Evolutionary conservation across 2,113 vertebrate species (phyloP).

Genomic region (Nettapus auritus): DNA sequence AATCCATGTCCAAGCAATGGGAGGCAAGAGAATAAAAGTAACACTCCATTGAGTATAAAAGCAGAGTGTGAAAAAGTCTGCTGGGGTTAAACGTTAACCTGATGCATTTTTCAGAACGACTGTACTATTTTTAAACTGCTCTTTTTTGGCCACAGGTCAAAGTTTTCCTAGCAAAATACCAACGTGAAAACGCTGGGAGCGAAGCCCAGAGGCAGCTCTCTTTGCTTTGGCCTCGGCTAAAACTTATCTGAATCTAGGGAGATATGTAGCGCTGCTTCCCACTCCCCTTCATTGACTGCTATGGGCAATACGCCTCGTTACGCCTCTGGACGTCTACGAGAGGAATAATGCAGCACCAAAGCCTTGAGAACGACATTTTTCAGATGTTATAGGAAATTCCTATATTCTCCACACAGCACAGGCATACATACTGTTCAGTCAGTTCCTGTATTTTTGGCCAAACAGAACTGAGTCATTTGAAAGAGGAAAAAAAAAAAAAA

Average conservation of each 20-base stretch:
- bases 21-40: background rate
- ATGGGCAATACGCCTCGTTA: background rate
- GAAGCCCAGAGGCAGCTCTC: constrained; percentile 60
- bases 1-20: background rate
- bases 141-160: constrained; percentile 79
- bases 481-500: background rate
- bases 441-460: constrained; percentile 73
- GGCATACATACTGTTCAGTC: constrained; percentile 56
- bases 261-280: background rate
- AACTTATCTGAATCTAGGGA: constrained; percentile 25
- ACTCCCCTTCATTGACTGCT: constrained; percentile 8
- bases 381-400: constrained; percentile 46
- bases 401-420: constrained; percentile 34
- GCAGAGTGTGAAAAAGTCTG: constrained; percentile 47
- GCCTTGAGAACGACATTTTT: constrained; percentile 52
- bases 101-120: constrained; percentile 70
- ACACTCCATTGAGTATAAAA: background rate
- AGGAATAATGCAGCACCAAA: background rate
- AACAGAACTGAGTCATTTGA: constrained; percentile 74
- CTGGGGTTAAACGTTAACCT: constrained; percentile 64
- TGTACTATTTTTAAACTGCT: constrained; percentile 79
- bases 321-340: background rate
- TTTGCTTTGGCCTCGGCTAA: constrained; percentile 45
- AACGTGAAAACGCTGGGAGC: constrained; percentile 70
- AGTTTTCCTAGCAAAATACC: constrained; percentile 77